Evolutionary conservation across 2,797 vertebrate species (phyloP).

Genomic region (Siniperca obscura): DNA sequence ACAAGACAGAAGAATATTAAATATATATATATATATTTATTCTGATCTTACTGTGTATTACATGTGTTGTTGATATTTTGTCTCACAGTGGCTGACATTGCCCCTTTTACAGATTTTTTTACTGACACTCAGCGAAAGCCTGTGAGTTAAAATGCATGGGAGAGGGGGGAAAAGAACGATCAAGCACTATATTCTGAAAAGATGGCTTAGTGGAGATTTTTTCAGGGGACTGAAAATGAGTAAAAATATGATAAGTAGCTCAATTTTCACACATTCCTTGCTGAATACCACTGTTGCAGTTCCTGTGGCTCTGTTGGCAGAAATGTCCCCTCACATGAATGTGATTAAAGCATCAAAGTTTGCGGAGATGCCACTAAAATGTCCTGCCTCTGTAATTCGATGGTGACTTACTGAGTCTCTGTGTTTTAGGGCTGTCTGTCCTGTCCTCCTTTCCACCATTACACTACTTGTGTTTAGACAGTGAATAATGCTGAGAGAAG

Average conservation of each 20-base stretch:
- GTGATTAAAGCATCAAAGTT: slow-evolving; percentile 58
- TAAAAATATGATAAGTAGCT: slow-evolving; percentile 49
- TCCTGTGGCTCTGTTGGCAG: slow-evolving; percentile 47
- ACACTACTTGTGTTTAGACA: background rate
- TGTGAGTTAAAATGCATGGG: background rate
- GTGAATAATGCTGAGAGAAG: slow-evolving; percentile 17
- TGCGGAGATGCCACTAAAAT: slow-evolving; percentile 32
- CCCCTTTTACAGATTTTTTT: background rate
- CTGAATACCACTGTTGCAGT: slow-evolving; percentile 31
- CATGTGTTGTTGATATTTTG: background rate
- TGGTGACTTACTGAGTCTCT: background rate
- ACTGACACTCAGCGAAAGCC: background rate
- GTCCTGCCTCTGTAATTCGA: slow-evolving; percentile 18
- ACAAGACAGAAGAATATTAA: too few relatives aligned
- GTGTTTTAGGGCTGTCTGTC: background rate
- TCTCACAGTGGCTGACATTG: background rate
- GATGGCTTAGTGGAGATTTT: slow-evolving; percentile 24
- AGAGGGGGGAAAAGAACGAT: background rate
- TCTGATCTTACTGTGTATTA: background rate
- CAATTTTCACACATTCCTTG: slow-evolving; percentile 41
- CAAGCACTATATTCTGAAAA: slow-evolving; percentile 28
- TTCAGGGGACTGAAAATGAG: slow-evolving; percentile 3
- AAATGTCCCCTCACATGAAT: slow-evolving; percentile 53
- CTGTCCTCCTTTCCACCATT: background rate
- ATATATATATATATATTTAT: too few relatives aligned